phyloP scores from a whole-genome alignment of 2,888 invertebrate genomes.

The Himalopsyche japonica region DNA sequence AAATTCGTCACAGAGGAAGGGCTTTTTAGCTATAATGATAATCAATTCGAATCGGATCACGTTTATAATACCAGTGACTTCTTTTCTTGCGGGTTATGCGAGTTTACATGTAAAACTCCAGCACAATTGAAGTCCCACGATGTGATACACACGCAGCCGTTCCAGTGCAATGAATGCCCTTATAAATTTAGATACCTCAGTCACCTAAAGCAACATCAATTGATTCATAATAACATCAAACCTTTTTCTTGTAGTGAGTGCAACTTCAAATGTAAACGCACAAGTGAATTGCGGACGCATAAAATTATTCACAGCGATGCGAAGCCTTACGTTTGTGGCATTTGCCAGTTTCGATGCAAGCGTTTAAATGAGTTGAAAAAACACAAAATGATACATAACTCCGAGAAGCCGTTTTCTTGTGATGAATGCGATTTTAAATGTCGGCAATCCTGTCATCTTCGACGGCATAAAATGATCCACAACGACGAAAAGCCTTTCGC shows the following conservation, averaged over 20 bases:
- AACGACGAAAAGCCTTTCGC: slow-evolving; percentile 6
- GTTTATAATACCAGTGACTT: not conserved
- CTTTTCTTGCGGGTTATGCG: not conserved
- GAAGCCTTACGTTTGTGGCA: not conserved
- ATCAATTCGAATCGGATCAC: not conserved
- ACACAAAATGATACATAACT: slow-evolving; percentile 41
- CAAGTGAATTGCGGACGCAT: not conserved
- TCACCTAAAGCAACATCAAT: not conserved
- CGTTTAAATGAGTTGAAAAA: slow-evolving; percentile 42
- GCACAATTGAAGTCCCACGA: not conserved
- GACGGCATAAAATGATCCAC: not conserved
- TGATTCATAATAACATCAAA: not conserved
- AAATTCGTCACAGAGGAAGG: not conserved
- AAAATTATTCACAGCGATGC: not conserved
- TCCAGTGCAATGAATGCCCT: not conserved
- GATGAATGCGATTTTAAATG: not conserved
- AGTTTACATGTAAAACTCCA: not conserved
- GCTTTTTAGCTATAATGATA: not conserved
- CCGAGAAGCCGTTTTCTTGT: slow-evolving; percentile 10
- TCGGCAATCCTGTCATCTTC: not conserved
- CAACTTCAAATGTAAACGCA: not conserved
- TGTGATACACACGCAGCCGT: not conserved
- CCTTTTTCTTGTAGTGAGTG: not conserved
- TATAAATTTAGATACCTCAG: not conserved
- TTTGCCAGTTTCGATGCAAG: slow-evolving; percentile 42